A percentile compares a stretch with the other conserved stretches of the same genome.
phyloP scores from a whole-genome alignment of 2,888 invertebrate species.

The Hesperia comma region DNA sequence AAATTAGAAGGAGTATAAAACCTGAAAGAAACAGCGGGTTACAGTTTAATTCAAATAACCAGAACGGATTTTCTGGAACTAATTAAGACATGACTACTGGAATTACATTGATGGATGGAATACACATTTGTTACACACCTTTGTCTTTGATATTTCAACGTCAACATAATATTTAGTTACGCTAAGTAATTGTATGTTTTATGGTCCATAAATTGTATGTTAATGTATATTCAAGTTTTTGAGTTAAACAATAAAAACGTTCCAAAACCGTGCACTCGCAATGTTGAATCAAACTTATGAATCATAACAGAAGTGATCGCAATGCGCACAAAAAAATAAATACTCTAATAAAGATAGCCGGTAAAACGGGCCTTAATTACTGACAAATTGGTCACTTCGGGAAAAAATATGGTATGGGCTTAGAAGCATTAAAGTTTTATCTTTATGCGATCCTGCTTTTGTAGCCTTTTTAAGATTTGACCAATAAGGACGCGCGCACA shows the following conservation, averaged over 20 bases:
- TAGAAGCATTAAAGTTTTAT: slow-evolving; percentile 51
- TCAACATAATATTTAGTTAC: background rate
- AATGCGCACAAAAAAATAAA: slow-evolving; percentile 33
- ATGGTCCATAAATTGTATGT: background rate
- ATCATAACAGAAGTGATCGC: slow-evolving; percentile 16
- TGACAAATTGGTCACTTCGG: slow-evolving; percentile 64
- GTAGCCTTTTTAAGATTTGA: slow-evolving; percentile 34
- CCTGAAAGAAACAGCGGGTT: no score
- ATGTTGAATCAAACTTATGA: slow-evolving; percentile 8
- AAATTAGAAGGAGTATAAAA: no score
- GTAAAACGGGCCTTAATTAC: slow-evolving; percentile 60
- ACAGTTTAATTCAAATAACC: no score
- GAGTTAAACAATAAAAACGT: background rate
- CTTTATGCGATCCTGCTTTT: slow-evolving; percentile 39
- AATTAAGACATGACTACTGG: no score
- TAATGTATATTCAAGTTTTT: background rate
- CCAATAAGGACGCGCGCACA: slow-evolving; percentile 19
- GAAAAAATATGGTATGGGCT: slow-evolving; percentile 52
- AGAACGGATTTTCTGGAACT: no score
- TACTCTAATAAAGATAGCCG: slow-evolving; percentile 60
- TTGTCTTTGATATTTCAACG: no score
- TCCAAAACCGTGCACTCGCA: slow-evolving; percentile 1
- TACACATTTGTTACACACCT: no score
- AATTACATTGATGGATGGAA: no score
- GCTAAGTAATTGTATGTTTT: background rate